Base-by-base conservation (phyloP, 2,797 vertebrate species). In the Melanotaenia pygmaea region DNA sequence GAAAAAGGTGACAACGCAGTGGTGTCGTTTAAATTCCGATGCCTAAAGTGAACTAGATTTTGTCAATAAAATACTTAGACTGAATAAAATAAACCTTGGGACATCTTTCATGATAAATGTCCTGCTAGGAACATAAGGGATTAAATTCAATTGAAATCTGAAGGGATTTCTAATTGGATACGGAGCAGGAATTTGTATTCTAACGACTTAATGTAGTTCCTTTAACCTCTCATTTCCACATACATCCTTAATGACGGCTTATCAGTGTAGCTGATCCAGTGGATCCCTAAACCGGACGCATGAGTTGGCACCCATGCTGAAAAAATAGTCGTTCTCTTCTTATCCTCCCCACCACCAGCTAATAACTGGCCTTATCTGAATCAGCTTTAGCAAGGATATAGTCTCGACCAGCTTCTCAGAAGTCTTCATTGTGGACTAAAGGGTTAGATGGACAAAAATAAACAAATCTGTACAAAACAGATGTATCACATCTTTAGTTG, bases 401-500 rank as follows among this genome's bases (percentile, higher is more conserved):
- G 24, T 16, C 20, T 45, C n/a, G 18, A 67, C 54, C 26, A 6
- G 26, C 37, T 24, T 14, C 6, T 28, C 14, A 34, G 7, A 43
- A 32, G 12, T 54, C 30, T 16, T 2, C 28, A 11, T 32, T 10
- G 2, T 40, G 24, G 8, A 67, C n/a, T 7, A 53, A 8, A 20
- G 3, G 22, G 53, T 59, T 30, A 12, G 12, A 24, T 50, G 47
- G 47, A 57, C 37, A 67, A 43, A 40, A 40, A 4, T 14, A 14
- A 38, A 12, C 37, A 38, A 14, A 40, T 14, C n/a, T 11, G n/a
- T 22, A 73, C 26, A 60, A 16, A 51, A 60, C 22, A 4, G 28
- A 74, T 11, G 38, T n/a, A 51, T 57, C 28, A 56, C n/a, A 35
- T 50, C 24, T 62, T 64, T 20, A 54, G n/a, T 72, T 40, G 5